Evolutionary conservation across 2,888 invertebrate species (phyloP).

Genomic region (Ceraclea dissimilis): DNA sequence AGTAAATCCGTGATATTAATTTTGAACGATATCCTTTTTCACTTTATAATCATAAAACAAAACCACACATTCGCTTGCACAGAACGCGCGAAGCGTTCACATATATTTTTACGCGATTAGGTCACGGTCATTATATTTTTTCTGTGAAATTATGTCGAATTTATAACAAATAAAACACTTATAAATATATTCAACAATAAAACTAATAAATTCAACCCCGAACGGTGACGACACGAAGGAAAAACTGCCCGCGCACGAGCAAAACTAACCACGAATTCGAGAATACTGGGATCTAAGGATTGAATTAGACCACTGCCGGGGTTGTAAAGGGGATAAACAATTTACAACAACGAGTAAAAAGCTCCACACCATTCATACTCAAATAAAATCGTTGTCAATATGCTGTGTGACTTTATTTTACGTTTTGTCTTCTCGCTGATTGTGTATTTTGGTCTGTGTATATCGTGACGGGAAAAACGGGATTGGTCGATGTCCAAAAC

Average conservation of each 20-base stretch:
- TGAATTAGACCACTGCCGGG: not conserved
- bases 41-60: constrained; percentile 23
- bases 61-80: constrained; percentile 30
- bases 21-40: constrained; percentile 14
- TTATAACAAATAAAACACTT: constrained; percentile 14
- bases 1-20: too few relatives aligned
- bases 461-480: constrained; percentile 37
- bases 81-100: constrained; percentile 26
- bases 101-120: constrained; percentile 12
- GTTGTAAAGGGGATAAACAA: not conserved
- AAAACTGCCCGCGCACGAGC: constrained; percentile 16
- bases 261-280: constrained; percentile 8
- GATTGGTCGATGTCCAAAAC: constrained; percentile 55
- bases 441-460: not conserved
- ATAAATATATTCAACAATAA: constrained; percentile 9
- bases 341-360: not conserved
- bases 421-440: not conserved
- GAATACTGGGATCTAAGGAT: constrained; percentile 13
- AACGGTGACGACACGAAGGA: constrained; percentile 10
- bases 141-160: constrained; percentile 11
- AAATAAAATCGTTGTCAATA: too few relatives aligned
- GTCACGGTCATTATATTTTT: constrained; percentile 21
- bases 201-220: constrained; percentile 10
- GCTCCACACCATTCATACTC: not conserved
- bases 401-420: too few relatives aligned